phyloP scores from a whole-genome alignment of 1,140 invertebrate genomes.

The Parapsyche elsis region DNA sequence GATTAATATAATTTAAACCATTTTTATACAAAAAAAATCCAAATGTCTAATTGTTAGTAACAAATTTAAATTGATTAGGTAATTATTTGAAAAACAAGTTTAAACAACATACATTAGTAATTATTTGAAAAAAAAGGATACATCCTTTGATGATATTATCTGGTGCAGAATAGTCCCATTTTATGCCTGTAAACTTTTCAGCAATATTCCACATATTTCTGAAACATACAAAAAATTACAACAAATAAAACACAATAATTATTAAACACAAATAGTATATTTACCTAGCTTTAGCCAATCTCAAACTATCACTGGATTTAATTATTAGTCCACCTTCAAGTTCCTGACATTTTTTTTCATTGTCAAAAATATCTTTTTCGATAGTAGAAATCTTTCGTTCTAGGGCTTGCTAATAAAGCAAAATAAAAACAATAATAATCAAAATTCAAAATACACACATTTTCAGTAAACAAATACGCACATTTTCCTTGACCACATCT shows the following conservation, averaged over 20 bases:
- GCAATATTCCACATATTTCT: conserved; percentile 61
- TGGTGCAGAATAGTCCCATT: conserved; percentile 61
- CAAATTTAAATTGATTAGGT: too few species aligned
- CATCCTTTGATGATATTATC: conserved; percentile 61
- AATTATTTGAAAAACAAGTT: too few species aligned
- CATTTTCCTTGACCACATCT: not conserved
- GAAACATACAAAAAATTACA: conserved; percentile 31
- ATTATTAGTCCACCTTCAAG: conserved; percentile 59
- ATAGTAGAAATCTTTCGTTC: conserved; percentile 58
- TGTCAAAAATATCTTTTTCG: conserved; percentile 55
- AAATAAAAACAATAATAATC: too few species aligned
- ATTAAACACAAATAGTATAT: not conserved
- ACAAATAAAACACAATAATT: not conserved
- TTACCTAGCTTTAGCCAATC: conserved; percentile 63
- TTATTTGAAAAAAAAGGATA: conserved; percentile 60
- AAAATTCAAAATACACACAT: not conserved
- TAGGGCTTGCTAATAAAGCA: conserved; percentile 58
- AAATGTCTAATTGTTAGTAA: too few species aligned
- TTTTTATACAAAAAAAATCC: too few species aligned
- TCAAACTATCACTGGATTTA: conserved; percentile 60
- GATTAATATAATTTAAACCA: too few species aligned
- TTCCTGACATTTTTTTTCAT: conserved; percentile 59
- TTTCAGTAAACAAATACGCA: not conserved
- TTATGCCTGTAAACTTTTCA: conserved; percentile 62
- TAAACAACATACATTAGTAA: not conserved